Conservation (phyloP, 2,888 invertebrate genomes). For the Cryptosula pallasiana region DNA sequence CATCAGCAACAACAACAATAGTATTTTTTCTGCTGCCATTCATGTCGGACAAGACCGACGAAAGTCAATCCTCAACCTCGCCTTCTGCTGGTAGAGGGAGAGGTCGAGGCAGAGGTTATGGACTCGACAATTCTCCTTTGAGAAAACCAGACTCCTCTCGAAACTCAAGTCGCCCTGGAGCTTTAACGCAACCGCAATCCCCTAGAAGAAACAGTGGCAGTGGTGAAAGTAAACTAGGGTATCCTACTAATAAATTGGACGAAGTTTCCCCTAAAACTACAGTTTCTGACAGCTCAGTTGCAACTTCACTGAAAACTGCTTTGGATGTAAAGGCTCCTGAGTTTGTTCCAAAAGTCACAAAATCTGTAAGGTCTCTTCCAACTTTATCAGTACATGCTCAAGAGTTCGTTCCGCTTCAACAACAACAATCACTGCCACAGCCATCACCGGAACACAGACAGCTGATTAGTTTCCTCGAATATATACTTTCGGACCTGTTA, state of each 20-base stretch:
- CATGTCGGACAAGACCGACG: too few relatives aligned
- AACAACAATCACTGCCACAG: background rate
- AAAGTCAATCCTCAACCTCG: too few relatives aligned
- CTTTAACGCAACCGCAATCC: background rate
- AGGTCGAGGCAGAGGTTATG: conserved; percentile 12
- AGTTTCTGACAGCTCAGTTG: conserved; percentile 15
- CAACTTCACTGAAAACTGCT: background rate
- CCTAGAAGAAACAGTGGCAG: too few relatives aligned
- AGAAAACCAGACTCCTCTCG: background rate
- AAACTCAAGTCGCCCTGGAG: background rate
- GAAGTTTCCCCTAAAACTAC: background rate
- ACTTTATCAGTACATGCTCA: background rate
- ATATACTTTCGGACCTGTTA: background rate
- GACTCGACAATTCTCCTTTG: background rate
- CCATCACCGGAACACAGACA: background rate
- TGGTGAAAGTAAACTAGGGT: too few relatives aligned
- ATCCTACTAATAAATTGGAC: background rate
- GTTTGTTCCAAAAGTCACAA: background rate
- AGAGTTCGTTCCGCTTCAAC: background rate
- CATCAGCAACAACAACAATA: too few relatives aligned
- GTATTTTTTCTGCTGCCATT: too few relatives aligned
- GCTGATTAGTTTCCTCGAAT: background rate
- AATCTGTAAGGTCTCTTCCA: background rate
- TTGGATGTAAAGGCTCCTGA: background rate
- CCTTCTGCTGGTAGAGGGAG: conserved; percentile 6